Base-by-base conservation (phyloP, 2,888 invertebrate species). In the Drosophila kambysellisi region DNA sequence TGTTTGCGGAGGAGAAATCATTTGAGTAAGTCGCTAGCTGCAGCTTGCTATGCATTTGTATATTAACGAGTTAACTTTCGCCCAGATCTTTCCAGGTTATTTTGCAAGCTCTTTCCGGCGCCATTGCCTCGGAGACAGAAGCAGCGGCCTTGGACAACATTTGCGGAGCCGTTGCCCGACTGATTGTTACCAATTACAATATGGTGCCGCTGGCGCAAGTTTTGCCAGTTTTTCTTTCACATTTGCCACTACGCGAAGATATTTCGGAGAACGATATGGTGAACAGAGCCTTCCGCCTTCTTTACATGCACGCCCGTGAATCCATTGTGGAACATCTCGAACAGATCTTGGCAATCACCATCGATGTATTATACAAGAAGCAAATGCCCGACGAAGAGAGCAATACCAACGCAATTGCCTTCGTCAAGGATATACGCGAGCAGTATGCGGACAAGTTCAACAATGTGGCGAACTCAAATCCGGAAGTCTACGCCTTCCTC, bases 201-300 rank as follows among this genome's bases (percentile, higher is more conserved):
- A 94, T 94, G 77, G 94, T 97, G 70, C 97, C 97, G 29, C 91
- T 97, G 66, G 95, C 95, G n/a, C 95, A 96, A 92, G 96, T 97
- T 7, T 94, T 97, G 74, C 96, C 96, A 0, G 96, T 95, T 11
- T 95, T 96, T 67, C 92, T 97, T 4, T 94, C 95, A 82, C 95
- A 95, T 91, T 93, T 97, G 66, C 97, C 97, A 1, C 92, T 97
- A 57, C 95, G 95, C 71, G 95, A 96, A 91, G 97, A 97, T 91
- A 95, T 95, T 80, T 95, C 95, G 79, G 97, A 97, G 91, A 96
- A 96, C 87, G 94, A 94, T 60, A 95, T 96, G 9, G 94, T 97
- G 12, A 95, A 95, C 74, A 95, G 94, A 79, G 95, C 96, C 84
- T 94, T 97, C 75, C 93, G 94, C 59, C 92, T 94, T 15, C 93